These are phyloP conservation scores for Dolichoris vasculosae DNA, from an alignment of 1,140 invertebrate species.

Conservation along the genomic window DNA sequence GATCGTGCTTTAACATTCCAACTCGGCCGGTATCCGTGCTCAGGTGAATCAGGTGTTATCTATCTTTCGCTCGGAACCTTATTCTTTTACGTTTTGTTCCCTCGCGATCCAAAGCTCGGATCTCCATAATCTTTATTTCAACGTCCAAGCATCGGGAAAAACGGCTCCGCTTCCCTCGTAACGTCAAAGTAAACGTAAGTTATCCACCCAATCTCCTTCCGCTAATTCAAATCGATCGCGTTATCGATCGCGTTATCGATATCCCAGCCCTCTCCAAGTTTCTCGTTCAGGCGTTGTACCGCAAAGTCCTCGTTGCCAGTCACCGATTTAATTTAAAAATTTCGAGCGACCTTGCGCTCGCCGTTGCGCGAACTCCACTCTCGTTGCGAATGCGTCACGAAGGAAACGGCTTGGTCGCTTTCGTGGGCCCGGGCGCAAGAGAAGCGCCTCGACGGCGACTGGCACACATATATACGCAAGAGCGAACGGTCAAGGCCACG, in stretches of 20 bases:
- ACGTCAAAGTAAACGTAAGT: too few relatives aligned
- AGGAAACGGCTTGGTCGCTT: background rate
- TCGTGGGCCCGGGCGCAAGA: slow-evolving; percentile 4
- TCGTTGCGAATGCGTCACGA: background rate
- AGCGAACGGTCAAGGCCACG: slow-evolving; percentile 37
- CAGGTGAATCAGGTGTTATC: slow-evolving; percentile 13
- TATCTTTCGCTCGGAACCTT: background rate
- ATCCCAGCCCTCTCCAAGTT: too few relatives aligned
- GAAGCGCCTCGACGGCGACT: background rate
- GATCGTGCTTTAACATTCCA: slow-evolving; percentile 35
- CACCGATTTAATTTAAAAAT: background rate
- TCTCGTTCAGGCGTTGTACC: too few relatives aligned
- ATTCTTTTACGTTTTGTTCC: background rate
- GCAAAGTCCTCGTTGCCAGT: too few relatives aligned
- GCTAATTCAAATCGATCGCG: too few relatives aligned
- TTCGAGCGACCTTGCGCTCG: background rate
- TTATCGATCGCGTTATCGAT: too few relatives aligned
- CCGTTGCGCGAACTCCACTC: background rate
- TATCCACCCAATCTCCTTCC: too few relatives aligned
- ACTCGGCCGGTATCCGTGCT: background rate
- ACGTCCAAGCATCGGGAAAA: background rate
- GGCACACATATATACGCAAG: background rate
- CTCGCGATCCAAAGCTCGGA: background rate
- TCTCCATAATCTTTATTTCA: background rate
- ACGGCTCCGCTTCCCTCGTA: background rate